Percentiles rank a stretch among this genome's conserved stretches.
Evolutionary conservation across 1,140 invertebrate genomes (phyloP).

Genomic region (Drosophila takahashii): DNA sequence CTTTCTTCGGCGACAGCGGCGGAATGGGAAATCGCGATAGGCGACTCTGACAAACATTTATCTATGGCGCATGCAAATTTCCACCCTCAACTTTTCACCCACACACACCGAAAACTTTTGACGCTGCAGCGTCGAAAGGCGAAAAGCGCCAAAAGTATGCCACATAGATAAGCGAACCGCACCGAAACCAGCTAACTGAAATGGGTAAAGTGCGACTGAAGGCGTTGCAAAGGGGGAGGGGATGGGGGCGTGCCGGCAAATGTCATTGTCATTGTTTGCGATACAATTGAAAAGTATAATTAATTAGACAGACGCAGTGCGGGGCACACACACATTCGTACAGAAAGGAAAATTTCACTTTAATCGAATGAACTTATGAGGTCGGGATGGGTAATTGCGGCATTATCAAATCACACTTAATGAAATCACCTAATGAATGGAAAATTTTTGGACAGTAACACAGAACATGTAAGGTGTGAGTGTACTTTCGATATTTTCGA

Average conservation of each 20-base stretch:
- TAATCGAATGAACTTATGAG: neutral
- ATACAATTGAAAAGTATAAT: constrained; percentile 83
- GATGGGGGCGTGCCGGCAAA: constrained; percentile 33
- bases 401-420: neutral
- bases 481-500: no score
- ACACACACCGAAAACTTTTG: constrained; percentile 48
- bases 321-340: constrained; percentile 19
- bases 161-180: constrained; percentile 64
- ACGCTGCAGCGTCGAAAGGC: constrained; percentile 53
- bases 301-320: constrained; percentile 70
- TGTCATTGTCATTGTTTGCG: constrained; percentile 79
- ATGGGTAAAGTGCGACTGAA: constrained; percentile 33
- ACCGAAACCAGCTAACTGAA: constrained; percentile 47
- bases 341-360: neutral
- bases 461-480: neutral
- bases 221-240: neutral
- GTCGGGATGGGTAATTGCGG: neutral
- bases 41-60: constrained; percentile 59
- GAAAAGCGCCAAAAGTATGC: constrained; percentile 53
- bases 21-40: constrained; percentile 48
- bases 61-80: constrained; percentile 63
- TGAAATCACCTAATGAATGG: neutral
- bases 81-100: constrained; percentile 12
- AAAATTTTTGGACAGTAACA: neutral
- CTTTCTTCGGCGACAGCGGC: neutral